Conservation (phyloP, 2,888 invertebrate genomes). For the Deroplatys truncata region DNA sequence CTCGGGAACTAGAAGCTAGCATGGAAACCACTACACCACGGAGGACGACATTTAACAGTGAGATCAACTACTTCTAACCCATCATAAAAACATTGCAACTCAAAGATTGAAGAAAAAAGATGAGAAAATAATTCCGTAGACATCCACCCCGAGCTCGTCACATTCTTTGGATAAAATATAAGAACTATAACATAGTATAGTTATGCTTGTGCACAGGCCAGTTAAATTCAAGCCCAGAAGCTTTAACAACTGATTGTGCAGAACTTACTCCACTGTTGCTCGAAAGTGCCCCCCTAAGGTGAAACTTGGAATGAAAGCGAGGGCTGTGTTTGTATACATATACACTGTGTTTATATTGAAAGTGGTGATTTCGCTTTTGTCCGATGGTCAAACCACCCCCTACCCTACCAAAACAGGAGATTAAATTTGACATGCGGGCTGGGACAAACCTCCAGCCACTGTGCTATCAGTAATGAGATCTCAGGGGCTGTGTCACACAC, state of each 20-base stretch:
- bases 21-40: no score
- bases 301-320: background rate
- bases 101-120: no score
- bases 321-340: background rate
- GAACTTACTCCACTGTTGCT: background rate
- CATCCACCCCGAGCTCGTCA: no score
- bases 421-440: slow-evolving; percentile 9
- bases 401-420: slow-evolving; percentile 13
- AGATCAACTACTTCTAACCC: no score
- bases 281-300: background rate
- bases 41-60: no score
- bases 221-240: background rate
- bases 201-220: no score
- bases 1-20: no score
- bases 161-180: no score
- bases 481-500: background rate
- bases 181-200: no score
- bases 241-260: no score
- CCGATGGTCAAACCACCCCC: background rate
- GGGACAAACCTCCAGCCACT: background rate
- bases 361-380: slow-evolving; percentile 4
- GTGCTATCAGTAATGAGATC: slow-evolving; percentile 14
- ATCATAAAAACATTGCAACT: no score
- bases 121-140: no score
- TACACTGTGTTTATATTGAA: slow-evolving; percentile 9